Conservation (phyloP, 2,888 invertebrate genomes). For the Cheilosia grossa region DNA sequence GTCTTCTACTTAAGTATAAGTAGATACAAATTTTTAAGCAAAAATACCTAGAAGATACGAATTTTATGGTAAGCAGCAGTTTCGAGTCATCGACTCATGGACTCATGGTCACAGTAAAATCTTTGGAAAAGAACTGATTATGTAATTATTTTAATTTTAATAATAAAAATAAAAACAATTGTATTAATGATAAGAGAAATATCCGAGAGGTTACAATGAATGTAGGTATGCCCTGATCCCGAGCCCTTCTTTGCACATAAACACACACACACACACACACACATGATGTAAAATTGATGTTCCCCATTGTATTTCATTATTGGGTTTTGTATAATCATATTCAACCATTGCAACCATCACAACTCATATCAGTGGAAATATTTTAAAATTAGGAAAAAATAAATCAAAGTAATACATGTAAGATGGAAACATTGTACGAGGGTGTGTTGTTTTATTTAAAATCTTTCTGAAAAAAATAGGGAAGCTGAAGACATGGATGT, state of each 20-base stretch:
- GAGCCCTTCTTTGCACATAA: slow-evolving; percentile 27
- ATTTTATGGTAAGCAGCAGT: slow-evolving; percentile 62
- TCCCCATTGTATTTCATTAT: slow-evolving; percentile 47
- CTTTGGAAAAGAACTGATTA: slow-evolving; percentile 73
- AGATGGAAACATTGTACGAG: neutral
- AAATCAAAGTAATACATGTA: slow-evolving; percentile 31
- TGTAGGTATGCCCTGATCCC: slow-evolving; percentile 31
- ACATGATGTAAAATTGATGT: slow-evolving; percentile 44
- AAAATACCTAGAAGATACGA: slow-evolving; percentile 61
- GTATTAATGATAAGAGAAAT: slow-evolving; percentile 3
- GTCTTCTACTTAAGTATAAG: slow-evolving; percentile 57
- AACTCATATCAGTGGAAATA: slow-evolving; percentile 54
- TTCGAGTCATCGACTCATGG: slow-evolving; percentile 35
- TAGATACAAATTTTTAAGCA: slow-evolving; percentile 71
- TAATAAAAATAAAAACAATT: slow-evolving; percentile 11
- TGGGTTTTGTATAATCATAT: slow-evolving; percentile 59
- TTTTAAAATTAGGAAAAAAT: slow-evolving; percentile 41
- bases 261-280: neutral
- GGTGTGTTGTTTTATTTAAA: slow-evolving; percentile 21
- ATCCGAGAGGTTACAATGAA: slow-evolving; percentile 6
- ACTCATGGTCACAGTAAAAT: slow-evolving; percentile 61
- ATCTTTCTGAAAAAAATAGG: no score
- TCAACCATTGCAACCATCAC: slow-evolving; percentile 54
- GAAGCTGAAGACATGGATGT: no score
- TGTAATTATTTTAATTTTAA: slow-evolving; percentile 64